Conservation (phyloP, 2,113 vertebrate genomes). For the Rhabdomys dilectus region DNA sequence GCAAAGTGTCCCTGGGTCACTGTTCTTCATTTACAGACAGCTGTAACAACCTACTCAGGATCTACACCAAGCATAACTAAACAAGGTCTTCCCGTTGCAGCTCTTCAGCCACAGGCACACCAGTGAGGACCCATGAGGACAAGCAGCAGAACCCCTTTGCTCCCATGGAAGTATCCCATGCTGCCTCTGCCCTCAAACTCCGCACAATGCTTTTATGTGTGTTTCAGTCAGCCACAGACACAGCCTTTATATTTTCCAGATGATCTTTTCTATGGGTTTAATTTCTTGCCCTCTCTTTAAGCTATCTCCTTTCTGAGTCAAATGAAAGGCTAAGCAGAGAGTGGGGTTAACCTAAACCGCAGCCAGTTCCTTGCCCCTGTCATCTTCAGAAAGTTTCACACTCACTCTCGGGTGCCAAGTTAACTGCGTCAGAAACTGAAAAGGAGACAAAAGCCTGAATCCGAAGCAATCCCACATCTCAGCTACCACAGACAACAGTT, state of each 20-base stretch:
- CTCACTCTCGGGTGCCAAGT: background rate
- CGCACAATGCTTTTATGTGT: background rate
- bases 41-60: background rate
- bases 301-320: constrained; percentile 33
- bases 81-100: background rate
- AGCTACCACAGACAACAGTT: background rate
- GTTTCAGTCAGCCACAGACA: constrained; percentile 49
- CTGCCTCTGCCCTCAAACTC: background rate
- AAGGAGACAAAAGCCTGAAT: background rate
- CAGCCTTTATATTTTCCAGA: constrained; percentile 55
- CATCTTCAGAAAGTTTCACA: background rate
- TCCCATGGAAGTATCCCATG: background rate
- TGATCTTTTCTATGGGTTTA: constrained; percentile 45
- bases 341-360: background rate
- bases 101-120: background rate
- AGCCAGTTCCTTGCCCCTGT: background rate
- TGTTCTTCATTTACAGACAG: background rate
- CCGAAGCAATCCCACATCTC: background rate
- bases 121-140: background rate
- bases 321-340: constrained; percentile 31
- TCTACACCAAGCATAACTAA: background rate
- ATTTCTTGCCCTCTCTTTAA: constrained; percentile 56
- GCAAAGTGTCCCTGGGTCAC: background rate
- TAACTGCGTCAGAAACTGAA: background rate
- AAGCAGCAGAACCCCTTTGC: background rate